A percentile compares a stretch with the other conserved stretches of the same genome.
Conservation (phyloP, 2,113 vertebrate species). For the Talpa occidentalis region DNA sequence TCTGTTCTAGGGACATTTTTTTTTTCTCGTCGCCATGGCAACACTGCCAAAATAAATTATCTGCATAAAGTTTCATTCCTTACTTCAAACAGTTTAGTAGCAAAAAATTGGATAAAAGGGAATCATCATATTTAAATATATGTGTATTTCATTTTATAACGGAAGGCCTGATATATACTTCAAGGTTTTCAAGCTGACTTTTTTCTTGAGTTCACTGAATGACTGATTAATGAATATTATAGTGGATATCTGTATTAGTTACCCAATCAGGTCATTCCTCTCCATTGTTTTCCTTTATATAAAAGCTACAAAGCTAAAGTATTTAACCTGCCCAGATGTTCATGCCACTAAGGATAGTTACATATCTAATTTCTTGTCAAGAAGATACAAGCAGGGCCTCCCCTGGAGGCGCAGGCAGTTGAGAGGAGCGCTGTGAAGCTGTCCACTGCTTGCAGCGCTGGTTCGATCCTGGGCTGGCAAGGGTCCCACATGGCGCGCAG, state of each 20-base stretch:
- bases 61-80: slow-evolving; percentile 51
- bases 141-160: neutral
- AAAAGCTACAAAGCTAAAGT: neutral
- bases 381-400: neutral
- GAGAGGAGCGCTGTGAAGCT: no score
- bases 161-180: slow-evolving; percentile 7
- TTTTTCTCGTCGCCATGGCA: slow-evolving; percentile 38
- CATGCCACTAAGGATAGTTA: neutral
- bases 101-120: slow-evolving; percentile 43
- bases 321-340: neutral
- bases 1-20: slow-evolving; percentile 66
- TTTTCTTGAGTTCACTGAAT: slow-evolving; percentile 7
- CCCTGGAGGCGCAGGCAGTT: no score
- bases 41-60: slow-evolving; percentile 67
- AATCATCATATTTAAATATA: slow-evolving; percentile 43
- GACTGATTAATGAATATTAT: neutral
- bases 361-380: neutral
- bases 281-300: neutral
- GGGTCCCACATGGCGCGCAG: no score
- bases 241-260: neutral
- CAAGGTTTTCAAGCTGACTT: neutral
- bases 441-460: no score
- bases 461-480: no score
- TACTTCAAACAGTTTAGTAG: slow-evolving; percentile 59
- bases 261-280: neutral